These are phyloP conservation scores for Trinorchestia longiramus DNA, from an alignment of 1,140 invertebrate species.

Conservation along the genomic window DNA sequence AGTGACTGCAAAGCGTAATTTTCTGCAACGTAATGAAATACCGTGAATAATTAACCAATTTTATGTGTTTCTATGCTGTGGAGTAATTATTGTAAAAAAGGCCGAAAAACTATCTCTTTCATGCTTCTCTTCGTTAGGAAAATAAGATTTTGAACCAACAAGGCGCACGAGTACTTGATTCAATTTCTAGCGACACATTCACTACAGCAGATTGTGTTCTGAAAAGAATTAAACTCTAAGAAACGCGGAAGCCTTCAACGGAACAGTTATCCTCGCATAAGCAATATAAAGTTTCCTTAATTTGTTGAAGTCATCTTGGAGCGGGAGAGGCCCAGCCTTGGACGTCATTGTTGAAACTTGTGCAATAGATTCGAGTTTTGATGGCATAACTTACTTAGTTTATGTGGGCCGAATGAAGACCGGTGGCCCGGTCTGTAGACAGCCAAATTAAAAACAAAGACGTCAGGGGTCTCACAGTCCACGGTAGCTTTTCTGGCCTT, in stretches of 20 bases:
- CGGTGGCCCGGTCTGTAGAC: constrained; percentile 6
- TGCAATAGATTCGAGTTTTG: constrained; percentile 47
- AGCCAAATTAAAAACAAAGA: constrained; percentile 19
- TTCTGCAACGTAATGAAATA: too few species aligned
- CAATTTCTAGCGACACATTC: background rate
- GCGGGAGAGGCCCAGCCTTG: background rate
- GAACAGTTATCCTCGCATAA: constrained; percentile 6
- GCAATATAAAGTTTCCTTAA: constrained; percentile 38
- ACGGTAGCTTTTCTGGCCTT: background rate
- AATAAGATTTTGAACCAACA: background rate
- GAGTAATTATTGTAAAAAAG: too few species aligned
- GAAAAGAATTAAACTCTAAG: constrained; percentile 2
- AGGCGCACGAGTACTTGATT: background rate
- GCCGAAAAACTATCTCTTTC: too few species aligned
- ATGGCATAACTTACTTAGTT: constrained; percentile 53
- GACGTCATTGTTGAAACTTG: constrained; percentile 47
- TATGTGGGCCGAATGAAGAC: constrained; percentile 4
- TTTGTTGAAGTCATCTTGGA: constrained; percentile 24
- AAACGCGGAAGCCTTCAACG: constrained; percentile 8
- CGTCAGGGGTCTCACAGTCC: background rate
- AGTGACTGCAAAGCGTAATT: too few species aligned
- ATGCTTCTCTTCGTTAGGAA: background rate
- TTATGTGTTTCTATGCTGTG: too few species aligned
- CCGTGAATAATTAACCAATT: too few species aligned
- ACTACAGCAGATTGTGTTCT: background rate